Evolutionary conservation across 2,888 invertebrate species (phyloP).

Genomic region (Eilema depressum): DNA sequence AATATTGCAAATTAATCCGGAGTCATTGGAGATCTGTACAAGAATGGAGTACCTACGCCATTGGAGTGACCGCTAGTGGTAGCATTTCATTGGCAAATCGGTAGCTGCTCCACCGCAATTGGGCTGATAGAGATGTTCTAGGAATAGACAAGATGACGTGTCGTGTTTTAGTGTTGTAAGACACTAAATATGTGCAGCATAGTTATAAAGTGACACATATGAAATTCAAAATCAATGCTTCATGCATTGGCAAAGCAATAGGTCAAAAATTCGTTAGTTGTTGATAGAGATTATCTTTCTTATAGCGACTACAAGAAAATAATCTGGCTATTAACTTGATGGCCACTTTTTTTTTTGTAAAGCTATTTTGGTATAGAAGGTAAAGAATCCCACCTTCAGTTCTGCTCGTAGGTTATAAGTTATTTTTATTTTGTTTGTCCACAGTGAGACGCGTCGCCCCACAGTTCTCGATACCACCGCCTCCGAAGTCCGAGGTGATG

Average conservation of each 20-base stretch:
- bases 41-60: slow-evolving; percentile 4
- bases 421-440: slow-evolving; percentile 43
- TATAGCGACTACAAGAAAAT: no score
- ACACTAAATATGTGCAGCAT: no score
- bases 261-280: no score
- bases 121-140: slow-evolving; percentile 28
- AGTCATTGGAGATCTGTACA: neutral
- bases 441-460: slow-evolving; percentile 97
- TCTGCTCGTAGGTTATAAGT: neutral
- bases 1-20: neutral
- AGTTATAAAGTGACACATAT: no score
- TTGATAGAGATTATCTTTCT: no score
- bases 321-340: no score
- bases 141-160: slow-evolving; percentile 1
- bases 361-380: no score
- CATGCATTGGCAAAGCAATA: no score
- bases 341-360: no score
- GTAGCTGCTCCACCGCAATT: slow-evolving; percentile 28
- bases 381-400: no score
- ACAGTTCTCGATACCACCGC: slow-evolving; percentile 97
- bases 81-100: slow-evolving; percentile 22
- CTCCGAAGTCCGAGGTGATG: slow-evolving; percentile 95
- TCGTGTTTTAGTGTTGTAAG: neutral
- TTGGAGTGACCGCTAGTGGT: slow-evolving; percentile 17
- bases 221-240: no score